Base-by-base conservation (phyloP, 1,140 invertebrate species). In the Tetragnatha versicolor region DNA sequence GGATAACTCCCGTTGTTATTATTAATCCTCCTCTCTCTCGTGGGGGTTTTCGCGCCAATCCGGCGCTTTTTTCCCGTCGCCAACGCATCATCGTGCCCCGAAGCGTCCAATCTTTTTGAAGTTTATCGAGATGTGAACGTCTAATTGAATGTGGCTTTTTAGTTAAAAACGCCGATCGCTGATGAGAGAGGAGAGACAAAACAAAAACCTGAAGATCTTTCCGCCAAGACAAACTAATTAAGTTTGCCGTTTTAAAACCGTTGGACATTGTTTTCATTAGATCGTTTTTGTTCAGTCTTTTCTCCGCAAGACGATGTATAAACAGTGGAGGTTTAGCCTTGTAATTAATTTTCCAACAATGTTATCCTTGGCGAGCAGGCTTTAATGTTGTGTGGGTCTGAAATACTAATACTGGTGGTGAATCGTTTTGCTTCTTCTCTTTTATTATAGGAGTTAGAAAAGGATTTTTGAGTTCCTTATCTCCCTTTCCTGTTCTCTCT, bases 181-280 rank as follows among this genome's bases (percentile, higher is more conserved):
- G 14, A 29, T 9, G 22, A 10, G n/a, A 3, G 9, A 31, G 39
- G 25, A 27, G 22, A 45, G 61, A 27, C 1, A 12, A 14, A 22
- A n/a, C n/a, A n/a, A n/a, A n/a, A n/a, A n/a, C 14, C 5, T 20
- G 20, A 42, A 6, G 17, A 35, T 35, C n/a, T 33, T n/a, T 66
- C 63, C 49, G 45, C 14, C 42, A n/a, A 49, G 42, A 66, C 42
- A 42, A 66, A 49, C 25, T 66, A 66, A 66, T 66, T 66, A 66
- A 47, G 20, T 66, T 66, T 66, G 49, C 49, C 42, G 27, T 47
- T 66, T 49, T 31, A 47, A 35, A 66, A 47, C 14, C 25, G 4
- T 12, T 47, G 17, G 10, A 5, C 12, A 27, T 49, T 66, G 25
- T 42, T 31, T 47, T 3, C 53, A n/a, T 29, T 9, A 17, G 3